These are phyloP conservation scores for Pampusana beccarii DNA, from an alignment of 2,113 vertebrate genomes.

Conservation along the genomic window DNA sequence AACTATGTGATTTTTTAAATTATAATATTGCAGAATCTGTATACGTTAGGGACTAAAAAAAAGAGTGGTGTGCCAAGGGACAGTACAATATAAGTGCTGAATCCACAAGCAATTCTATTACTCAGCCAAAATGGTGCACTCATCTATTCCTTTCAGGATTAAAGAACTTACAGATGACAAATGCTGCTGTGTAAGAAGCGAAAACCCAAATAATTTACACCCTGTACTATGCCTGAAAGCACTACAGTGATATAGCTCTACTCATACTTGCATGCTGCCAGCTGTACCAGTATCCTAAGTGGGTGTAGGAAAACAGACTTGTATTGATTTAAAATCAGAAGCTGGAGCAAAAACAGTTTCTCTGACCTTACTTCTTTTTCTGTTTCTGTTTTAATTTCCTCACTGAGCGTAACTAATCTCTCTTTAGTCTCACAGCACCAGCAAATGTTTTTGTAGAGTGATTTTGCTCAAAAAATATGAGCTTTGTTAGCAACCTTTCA, in stretches of 20 bases:
- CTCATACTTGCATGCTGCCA: background rate
- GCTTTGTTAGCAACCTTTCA: constrained; percentile 52
- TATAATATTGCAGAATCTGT: background rate
- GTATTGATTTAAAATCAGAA: constrained; percentile 2
- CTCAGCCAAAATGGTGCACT: background rate
- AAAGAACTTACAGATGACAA: background rate
- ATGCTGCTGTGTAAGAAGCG: background rate
- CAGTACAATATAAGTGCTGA: background rate
- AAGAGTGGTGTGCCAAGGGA: background rate
- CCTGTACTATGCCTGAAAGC: background rate
- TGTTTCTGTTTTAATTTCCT: constrained; percentile 14
- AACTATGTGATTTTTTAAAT: background rate
- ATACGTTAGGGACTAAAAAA: background rate
- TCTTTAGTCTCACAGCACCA: background rate
- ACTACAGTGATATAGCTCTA: background rate
- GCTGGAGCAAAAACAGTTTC: background rate
- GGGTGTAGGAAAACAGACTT: background rate
- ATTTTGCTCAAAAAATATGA: constrained; percentile 23
- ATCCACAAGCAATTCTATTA: background rate
- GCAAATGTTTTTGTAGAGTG: background rate
- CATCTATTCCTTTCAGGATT: background rate
- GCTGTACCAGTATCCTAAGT: background rate
- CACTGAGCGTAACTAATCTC: background rate
- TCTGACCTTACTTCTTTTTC: background rate
- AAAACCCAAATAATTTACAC: background rate